phyloP scores from a whole-genome alignment of 2,888 invertebrate species.

The Dryadula phaetusa region DNA sequence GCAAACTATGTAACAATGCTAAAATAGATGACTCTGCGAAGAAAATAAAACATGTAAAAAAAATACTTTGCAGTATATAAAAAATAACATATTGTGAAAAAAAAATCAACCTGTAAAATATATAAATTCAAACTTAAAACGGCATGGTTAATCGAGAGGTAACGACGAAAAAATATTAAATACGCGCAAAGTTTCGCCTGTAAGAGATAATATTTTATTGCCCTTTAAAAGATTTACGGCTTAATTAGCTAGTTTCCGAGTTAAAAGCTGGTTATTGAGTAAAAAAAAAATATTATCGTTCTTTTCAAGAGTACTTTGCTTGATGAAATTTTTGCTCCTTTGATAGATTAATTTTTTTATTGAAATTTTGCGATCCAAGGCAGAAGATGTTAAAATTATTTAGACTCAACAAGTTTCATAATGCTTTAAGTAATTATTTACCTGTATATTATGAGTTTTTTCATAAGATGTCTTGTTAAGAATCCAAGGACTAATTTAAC shows the following conservation, averaged over 20 bases:
- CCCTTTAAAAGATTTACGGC: conserved; percentile 35
- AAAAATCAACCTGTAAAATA: not conserved
- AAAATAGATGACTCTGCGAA: too few species aligned
- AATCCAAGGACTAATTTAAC: not conserved
- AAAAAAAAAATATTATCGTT: conserved; percentile 13
- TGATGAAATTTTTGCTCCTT: conserved; percentile 11
- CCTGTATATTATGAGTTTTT: not conserved
- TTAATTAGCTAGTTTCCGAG: conserved; percentile 34
- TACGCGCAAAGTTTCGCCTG: conserved; percentile 9
- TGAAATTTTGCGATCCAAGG: not conserved
- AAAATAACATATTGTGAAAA: not conserved
- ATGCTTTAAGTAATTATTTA: not conserved
- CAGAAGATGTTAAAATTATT: not conserved
- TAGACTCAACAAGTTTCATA: conserved; percentile 2
- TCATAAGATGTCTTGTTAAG: not conserved
- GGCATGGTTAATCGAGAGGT: not conserved
- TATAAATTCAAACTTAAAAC: not conserved
- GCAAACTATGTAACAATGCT: too few species aligned
- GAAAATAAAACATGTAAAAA: too few species aligned
- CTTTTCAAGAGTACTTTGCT: conserved; percentile 2
- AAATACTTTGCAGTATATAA: not conserved
- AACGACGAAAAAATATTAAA: not conserved
- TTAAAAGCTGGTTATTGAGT: conserved; percentile 19
- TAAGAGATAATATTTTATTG: conserved; percentile 25
- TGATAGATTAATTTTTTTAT: conserved; percentile 16